Percentiles rank a stretch among this genome's conserved stretches.
These are phyloP conservation scores for Buphagus erythrorhynchus DNA, from an alignment of 2,797 vertebrate genomes.

Conservation along the genomic window DNA sequence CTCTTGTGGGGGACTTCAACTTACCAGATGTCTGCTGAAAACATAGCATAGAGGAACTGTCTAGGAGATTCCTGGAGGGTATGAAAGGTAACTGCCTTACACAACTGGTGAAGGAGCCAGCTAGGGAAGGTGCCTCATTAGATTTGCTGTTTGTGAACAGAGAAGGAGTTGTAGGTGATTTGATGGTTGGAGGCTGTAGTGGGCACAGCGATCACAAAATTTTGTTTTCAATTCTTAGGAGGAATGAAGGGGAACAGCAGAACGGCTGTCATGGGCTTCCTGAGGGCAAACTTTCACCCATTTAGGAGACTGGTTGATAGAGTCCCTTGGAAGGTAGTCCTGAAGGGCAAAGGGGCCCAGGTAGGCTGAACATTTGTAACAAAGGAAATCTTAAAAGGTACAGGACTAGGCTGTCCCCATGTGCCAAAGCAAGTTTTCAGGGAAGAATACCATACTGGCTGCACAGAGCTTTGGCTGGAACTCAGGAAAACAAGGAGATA, in stretches of 20 bases:
- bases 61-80: background rate
- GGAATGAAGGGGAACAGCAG: background rate
- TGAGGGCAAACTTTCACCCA: background rate
- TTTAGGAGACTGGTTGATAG: background rate
- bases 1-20: background rate
- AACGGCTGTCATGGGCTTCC: background rate
- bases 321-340: background rate
- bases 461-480: background rate
- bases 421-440: background rate
- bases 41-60: background rate
- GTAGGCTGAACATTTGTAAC: background rate
- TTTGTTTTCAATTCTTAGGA: background rate
- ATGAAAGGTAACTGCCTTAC: background rate
- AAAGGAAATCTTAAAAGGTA: background rate
- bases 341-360: background rate
- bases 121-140: background rate
- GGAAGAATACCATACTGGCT: background rate
- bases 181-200: background rate
- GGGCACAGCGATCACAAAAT: rapidly evolving
- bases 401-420: rapidly evolving
- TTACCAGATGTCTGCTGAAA: background rate
- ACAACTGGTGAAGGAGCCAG: background rate
- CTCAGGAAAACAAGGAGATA: background rate
- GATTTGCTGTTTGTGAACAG: background rate
- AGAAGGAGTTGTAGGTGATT: background rate